Evolutionary conservation across 1,140 invertebrate species (phyloP), one percentile per base, ranked within the genome.

Genomic region (Steinernema feltiae): DNA sequence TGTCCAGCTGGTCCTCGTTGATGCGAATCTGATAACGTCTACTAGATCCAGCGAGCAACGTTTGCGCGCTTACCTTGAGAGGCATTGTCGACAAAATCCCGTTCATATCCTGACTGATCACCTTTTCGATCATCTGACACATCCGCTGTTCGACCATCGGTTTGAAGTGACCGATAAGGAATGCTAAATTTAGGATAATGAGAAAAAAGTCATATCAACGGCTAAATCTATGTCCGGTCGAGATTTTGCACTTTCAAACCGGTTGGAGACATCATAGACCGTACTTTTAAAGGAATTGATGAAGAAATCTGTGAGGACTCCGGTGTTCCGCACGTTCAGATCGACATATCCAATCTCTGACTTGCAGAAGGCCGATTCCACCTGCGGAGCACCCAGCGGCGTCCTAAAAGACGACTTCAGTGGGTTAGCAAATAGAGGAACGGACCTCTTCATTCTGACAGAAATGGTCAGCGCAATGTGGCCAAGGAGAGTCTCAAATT

Each of bases 221-320:
- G n/a, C n/a, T n/a, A n/a, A n/a, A n/a, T n/a, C n/a, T n/a, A n/a
- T n/a, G n/a, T n/a, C n/a, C n/a, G n/a, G n/a, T n/a, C n/a, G n/a
- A n/a, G n/a, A n/a, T n/a, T n/a, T n/a, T n/a, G n/a, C n/a, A n/a
- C n/a, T n/a, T n/a, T n/a, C n/a, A n/a, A n/a, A n/a, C n/a, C n/a
- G n/a, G n/a, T n/a, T n/a, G n/a, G n/a, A n/a, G n/a, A n/a, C n/a
- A n/a, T n/a, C n/a, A n/a, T n/a, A n/a, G n/a, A n/a, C n/a, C 72
- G 71, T 1, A 85, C 84, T 78, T 82, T 84, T 84, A 70, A 84
- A 85, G 24, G 83, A 80, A 69, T 84, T 85, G 18, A 85, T 85
- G 70, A 85, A 86, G 72, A 85, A 86, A 78, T 85, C 84, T 24
- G 84, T 85, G 18, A 85, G 69, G 48, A 85, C 83, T 18, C 84